phyloP scores from a whole-genome alignment of 2,888 invertebrate species.

The Polydrusus cervinus region DNA sequence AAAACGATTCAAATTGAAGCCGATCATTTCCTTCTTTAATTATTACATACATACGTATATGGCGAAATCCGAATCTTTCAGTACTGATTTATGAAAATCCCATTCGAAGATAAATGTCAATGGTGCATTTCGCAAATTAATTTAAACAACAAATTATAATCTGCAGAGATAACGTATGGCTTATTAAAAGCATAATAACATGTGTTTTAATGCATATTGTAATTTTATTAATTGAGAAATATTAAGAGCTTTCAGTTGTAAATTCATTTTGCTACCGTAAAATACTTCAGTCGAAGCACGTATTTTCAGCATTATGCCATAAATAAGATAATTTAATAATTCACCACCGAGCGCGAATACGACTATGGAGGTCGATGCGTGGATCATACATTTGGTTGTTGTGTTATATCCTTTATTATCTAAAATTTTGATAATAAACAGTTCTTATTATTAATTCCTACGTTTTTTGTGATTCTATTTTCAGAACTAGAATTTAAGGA shows the following conservation, averaged over 20 bases:
- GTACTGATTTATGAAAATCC: conserved; percentile 52
- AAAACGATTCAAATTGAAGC: conserved; percentile 40
- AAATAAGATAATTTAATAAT: conserved; percentile 57
- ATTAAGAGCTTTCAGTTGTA: conserved; percentile 63
- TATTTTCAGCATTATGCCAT: conserved; percentile 52
- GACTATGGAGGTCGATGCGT: conserved; percentile 36
- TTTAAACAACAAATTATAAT: conserved; percentile 64
- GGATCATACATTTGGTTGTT: conserved; percentile 48
- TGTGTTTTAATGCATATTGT: conserved; percentile 65
- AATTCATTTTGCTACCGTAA: conserved; percentile 61
- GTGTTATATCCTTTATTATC: too few species aligned
- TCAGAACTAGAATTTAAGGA: too few species aligned
- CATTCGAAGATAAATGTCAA: conserved; percentile 45
- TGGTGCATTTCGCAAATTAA: conserved; percentile 62
- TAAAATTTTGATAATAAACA: too few species aligned
- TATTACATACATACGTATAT: conserved; percentile 58
- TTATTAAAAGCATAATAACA: conserved; percentile 66
- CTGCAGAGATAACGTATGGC: conserved; percentile 63
- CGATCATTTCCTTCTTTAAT: conserved; percentile 56
- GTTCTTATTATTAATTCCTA: too few species aligned
- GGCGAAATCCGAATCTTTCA: conserved; percentile 54
- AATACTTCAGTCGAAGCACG: conserved; percentile 49
- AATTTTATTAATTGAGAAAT: conserved; percentile 68
- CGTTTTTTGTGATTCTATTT: too few species aligned
- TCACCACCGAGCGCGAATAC: conserved; percentile 45